These are phyloP conservation scores for Zapornia atra DNA, from an alignment of 2,113 vertebrate genomes.

Conservation along the genomic window DNA sequence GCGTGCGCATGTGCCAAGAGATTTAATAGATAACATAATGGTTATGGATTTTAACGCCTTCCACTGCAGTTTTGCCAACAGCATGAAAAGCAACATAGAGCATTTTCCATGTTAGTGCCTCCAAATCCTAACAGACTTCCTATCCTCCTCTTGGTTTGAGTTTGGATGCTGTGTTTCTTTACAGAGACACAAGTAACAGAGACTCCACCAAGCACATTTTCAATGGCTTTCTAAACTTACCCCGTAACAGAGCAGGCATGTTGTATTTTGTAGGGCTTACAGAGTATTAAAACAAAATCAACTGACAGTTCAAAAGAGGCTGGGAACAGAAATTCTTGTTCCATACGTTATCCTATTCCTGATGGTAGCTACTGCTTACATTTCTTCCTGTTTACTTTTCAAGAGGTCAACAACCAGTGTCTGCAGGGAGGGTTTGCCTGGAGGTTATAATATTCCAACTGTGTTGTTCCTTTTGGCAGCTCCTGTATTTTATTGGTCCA, in stretches of 20 bases:
- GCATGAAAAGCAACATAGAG: neutral
- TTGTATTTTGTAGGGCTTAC: neutral
- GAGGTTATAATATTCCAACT: neutral
- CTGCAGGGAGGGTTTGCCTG: neutral
- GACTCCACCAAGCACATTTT: neutral
- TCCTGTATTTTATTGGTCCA: neutral
- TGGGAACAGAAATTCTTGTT: conserved; percentile 33
- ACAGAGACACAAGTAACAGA: neutral
- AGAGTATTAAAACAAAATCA: conserved; percentile 15
- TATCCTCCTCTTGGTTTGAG: neutral
- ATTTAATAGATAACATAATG: neutral
- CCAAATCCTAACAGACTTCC: neutral
- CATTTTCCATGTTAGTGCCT: neutral
- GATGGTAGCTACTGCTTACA: neutral
- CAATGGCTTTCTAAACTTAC: conserved; percentile 8
- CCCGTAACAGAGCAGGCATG: neutral
- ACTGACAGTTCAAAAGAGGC: conserved; percentile 7
- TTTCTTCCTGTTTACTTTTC: conserved; percentile 46
- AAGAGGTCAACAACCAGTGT: neutral
- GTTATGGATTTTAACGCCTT: neutral
- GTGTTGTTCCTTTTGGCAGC: neutral
- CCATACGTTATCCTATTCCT: neutral
- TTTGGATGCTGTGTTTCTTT: neutral
- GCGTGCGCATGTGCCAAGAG: neutral
- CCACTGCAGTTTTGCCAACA: neutral